Evolutionary conservation across 2,113 vertebrate genomes (phyloP).

Genomic region (Peucedramus taeniatus): DNA sequence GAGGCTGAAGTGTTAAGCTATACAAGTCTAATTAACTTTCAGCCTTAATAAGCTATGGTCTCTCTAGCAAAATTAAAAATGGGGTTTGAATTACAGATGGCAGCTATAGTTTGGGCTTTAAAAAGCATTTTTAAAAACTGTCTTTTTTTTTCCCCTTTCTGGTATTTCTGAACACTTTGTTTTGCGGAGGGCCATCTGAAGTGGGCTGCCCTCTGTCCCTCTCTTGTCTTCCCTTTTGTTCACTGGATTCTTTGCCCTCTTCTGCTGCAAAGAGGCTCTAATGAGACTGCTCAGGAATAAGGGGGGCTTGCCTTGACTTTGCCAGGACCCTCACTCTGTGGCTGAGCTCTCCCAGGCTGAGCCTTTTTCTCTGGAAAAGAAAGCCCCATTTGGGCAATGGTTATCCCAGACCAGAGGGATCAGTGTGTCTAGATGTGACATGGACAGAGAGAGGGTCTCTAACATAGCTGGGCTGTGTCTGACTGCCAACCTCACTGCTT

Average conservation of each 20-base stretch:
- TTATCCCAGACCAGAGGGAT: background rate
- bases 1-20: background rate
- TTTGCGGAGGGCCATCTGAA: background rate
- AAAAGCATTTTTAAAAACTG: background rate
- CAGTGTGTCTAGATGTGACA: background rate
- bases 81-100: background rate
- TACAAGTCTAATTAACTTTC: background rate
- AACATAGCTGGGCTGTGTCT: background rate
- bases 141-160: fast-evolving
- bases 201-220: background rate
- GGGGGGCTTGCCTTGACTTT: background rate
- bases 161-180: background rate
- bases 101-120: background rate
- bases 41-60: background rate
- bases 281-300: background rate
- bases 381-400: background rate
- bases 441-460: background rate
- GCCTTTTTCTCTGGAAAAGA: background rate
- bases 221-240: background rate
- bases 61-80: background rate
- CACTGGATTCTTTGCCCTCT: background rate
- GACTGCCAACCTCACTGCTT: fast-evolving
- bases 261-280: background rate
- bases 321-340: fast-evolving
- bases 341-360: background rate